Conservation (phyloP, 2,888 invertebrate species). For the Tenodera sinensis region DNA sequence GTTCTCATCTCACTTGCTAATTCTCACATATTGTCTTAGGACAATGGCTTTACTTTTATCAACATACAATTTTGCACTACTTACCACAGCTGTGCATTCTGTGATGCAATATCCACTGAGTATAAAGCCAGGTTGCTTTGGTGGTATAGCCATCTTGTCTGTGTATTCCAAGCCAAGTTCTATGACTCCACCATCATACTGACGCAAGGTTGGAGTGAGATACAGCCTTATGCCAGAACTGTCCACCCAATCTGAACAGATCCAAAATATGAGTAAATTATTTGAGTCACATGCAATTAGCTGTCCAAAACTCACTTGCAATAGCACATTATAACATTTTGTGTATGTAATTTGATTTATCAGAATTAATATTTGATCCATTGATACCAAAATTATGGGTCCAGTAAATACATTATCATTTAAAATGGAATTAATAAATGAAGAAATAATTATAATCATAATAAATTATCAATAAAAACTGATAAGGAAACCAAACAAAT, state of each 20-base stretch:
- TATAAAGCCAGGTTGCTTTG: constrained; percentile 64
- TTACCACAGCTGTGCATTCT: constrained; percentile 87
- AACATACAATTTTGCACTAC: constrained; percentile 34
- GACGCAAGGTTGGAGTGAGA: constrained; percentile 69
- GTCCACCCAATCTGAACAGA: constrained; percentile 68
- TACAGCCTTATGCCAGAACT: constrained; percentile 85
- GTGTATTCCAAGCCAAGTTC: constrained; percentile 96
- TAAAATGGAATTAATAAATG: too few species aligned
- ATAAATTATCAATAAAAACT: too few species aligned
- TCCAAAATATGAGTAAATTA: neutral
- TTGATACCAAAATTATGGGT: too few species aligned
- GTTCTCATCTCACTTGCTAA: neutral
- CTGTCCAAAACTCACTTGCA: too few species aligned
- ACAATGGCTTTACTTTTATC: neutral
- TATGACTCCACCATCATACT: constrained; percentile 91
- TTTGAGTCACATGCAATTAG: neutral
- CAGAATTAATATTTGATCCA: too few species aligned
- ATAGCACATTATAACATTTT: too few species aligned
- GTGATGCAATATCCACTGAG: constrained; percentile 87
- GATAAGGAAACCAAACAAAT: too few species aligned
- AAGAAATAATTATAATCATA: too few species aligned
- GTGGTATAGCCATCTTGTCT: constrained; percentile 98
- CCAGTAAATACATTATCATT: too few species aligned
- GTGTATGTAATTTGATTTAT: too few species aligned
- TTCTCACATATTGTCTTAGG: neutral